Percentiles rank a stretch among this genome's conserved stretches.
phyloP scores from a whole-genome alignment of 2,113 vertebrate genomes.

The Fulica atra region DNA sequence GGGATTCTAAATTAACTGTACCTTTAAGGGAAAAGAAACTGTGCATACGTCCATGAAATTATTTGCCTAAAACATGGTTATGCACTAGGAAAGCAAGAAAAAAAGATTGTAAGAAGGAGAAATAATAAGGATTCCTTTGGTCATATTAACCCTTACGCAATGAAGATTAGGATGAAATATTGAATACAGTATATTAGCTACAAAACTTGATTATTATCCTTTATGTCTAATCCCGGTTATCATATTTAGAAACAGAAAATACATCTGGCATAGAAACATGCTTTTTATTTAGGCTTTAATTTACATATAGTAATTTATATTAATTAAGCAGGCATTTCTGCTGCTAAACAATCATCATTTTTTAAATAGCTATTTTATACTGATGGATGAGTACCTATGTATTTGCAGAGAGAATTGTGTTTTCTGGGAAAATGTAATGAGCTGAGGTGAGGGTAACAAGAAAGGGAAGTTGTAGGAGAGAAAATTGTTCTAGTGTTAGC shows the following conservation, averaged over 20 bases:
- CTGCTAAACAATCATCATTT: neutral
- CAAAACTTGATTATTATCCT: neutral
- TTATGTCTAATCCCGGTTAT: neutral
- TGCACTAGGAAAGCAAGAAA: neutral
- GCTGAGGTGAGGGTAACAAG: neutral
- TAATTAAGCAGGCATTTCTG: neutral
- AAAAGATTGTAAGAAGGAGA: neutral
- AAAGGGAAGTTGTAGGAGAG: neutral
- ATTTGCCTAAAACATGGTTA: neutral
- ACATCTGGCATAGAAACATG: neutral
- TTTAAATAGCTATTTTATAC: neutral
- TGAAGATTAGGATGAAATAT: neutral
- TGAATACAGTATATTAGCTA: neutral
- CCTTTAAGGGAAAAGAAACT: slow-evolving; percentile 22
- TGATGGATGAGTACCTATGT: neutral
- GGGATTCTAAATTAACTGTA: neutral
- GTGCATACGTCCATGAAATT: slow-evolving; percentile 25
- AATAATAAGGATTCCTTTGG: neutral
- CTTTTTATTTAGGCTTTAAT: neutral
- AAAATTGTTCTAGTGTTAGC: neutral
- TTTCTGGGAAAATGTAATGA: neutral
- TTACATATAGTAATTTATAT: neutral
- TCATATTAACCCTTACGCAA: neutral
- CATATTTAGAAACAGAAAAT: neutral
- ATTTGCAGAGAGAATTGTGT: neutral